Base-by-base conservation (phyloP, 2,113 vertebrate genomes). In the Cynocephalus volans region DNA sequence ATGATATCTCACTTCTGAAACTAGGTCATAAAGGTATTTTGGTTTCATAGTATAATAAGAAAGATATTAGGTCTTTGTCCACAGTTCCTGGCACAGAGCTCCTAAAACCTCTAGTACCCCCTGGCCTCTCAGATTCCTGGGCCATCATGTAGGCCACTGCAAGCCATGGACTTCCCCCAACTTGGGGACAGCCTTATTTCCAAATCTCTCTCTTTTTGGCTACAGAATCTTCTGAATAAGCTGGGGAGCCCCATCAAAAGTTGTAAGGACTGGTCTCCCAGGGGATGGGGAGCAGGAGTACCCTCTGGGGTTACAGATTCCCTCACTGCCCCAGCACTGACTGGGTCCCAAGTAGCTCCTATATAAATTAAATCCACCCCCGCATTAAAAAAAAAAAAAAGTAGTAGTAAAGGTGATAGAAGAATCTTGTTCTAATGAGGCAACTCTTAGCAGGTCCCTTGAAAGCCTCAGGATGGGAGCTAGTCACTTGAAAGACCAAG, bases 271-370 rank as follows among this genome's bases (percentile, higher is more conserved):
- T 60, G 13, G 48, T 72, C 19, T 88, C 15, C 79, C 14, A 19
- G 64, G 8, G 17, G 31, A 10, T 28, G 36, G 3, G 18, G 24
- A 5, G 21, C 1, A 4, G 36, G 48, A 6, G 12, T 24, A n/a
- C 15, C 4, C 31, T 24, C 60, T 65, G 41, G 5, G 5, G 12
- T 9, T 58, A 65, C 0, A 62, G 58, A 41, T 36, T 24, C 36
- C 19, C 41, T 7, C 58, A 23, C n/a, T 92, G 24, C 14, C 28
- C 31, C 70, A 73, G 79, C 67, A 45, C 72, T 69, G 50, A 56
- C 19, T 62, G 80, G 65, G n/a, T 85, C 62, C 93, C 76, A 54
- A 72, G 88, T 58, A 67, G 64, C 94, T 92, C 48, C 58, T 56
- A 24, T n/a, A 31, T 84, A 58, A 60, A 89, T 95, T 81, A 83